Evolutionary conservation across 1,140 invertebrate species (phyloP).

Genomic region (Calosoma granatense): DNA sequence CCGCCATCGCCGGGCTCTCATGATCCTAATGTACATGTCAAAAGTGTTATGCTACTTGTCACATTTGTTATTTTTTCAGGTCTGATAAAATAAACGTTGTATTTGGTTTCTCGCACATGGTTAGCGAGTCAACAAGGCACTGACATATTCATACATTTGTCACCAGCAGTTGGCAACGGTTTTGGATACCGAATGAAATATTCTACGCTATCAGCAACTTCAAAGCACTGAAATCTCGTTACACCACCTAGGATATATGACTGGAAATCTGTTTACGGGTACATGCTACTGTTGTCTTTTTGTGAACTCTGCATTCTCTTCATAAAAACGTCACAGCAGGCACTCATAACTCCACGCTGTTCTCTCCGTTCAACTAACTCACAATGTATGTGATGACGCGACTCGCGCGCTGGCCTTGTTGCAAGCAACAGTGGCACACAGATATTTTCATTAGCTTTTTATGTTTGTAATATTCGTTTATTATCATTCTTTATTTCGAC

Average conservation of each 20-base stretch:
- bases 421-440: no score
- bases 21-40: slow-evolving; percentile 9
- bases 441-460: slow-evolving; percentile 5
- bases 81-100: slow-evolving; percentile 8
- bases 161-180: neutral
- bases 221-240: neutral
- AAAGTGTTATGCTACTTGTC: slow-evolving; percentile 1
- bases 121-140: slow-evolving; percentile 7
- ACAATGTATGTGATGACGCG: no score
- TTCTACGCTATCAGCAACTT: neutral
- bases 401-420: no score
- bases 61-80: neutral
- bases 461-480: neutral
- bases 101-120: slow-evolving; percentile 7
- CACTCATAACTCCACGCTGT: no score
- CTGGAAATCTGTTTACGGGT: neutral
- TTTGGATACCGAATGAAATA: slow-evolving; percentile 1
- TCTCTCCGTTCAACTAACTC: no score
- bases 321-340: neutral
- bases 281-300: neutral
- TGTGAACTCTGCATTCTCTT: neutral
- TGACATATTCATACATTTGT: slow-evolving; percentile 8
- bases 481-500: slow-evolving; percentile 3
- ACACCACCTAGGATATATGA: neutral
- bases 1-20: no score